Evolutionary conservation across 2,888 invertebrate species (phyloP), one percentile per base, ranked within the genome.

Genomic region (Branchipolynoe longqiensis): DNA sequence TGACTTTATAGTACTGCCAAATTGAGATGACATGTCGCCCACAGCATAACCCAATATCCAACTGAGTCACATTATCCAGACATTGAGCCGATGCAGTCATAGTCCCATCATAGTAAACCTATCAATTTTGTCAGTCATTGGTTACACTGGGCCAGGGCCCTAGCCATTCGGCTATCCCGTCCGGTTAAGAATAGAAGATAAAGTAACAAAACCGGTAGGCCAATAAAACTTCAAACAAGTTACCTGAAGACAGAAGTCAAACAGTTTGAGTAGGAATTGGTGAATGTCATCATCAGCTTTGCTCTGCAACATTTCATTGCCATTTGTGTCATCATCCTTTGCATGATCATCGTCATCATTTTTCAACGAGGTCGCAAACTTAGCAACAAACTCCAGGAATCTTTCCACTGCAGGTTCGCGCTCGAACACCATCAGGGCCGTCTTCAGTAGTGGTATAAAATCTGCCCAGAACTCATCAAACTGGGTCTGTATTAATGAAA

Each of bases 321-420:
- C 85, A 3, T 2, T n/a, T 41, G 41, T n/a, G 78, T 86, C 78
- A 36, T 56, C 40, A n/a, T 59, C 78, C 25, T 85, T 82, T 2
- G 62, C 74, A 6, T 58, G 54, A n/a, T 64, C 74, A 4, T 36
- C 40, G 36, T 54, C 38, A 3, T 82, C 54, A 18, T 73, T 56
- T 56, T 73, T 78, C 36, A 96, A 94, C 0, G 95, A 95, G 0
- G 95, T 95, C 74, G 96, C 95, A 93, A 96, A 97, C 87, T 95
- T 96, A 0, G 96, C 95, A 36, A 96, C 95, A 94, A 96, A 97
- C 87, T 96, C 95, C 0, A 97, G 94, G 0, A 95, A 95, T 56
- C 96, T 94, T 89, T 96, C 96, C 0, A 96, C 96, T 90, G 95
- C 95, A 12, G 95, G 95, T 91, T 96, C 96, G 22, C 95, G 95